Conservation (phyloP, 2,888 invertebrate genomes). For the Zonitis immaculata region DNA sequence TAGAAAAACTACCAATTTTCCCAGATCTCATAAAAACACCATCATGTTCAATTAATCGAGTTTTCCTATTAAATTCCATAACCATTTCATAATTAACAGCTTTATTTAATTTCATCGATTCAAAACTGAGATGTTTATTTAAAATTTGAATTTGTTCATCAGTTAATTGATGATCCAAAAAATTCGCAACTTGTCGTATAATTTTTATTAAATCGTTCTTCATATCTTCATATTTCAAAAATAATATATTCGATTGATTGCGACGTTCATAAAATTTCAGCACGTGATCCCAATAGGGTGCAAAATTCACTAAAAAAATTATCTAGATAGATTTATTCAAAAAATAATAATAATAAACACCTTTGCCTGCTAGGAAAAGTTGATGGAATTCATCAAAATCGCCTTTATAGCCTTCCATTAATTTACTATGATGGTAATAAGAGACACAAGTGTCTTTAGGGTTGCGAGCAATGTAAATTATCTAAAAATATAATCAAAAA, state of each 20-base stretch:
- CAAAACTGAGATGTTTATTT: conserved; percentile 36
- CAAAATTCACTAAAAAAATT: conserved; percentile 33
- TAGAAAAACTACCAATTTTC: conserved; percentile 44
- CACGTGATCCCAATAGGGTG: conserved; percentile 41
- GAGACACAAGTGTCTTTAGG: conserved; percentile 69
- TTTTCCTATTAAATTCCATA: conserved; percentile 40
- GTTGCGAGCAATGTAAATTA: conserved; percentile 68
- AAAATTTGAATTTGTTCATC: conserved; percentile 29
- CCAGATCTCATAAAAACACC: conserved; percentile 51
- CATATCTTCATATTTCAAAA: conserved; percentile 41
- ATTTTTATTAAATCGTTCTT: conserved; percentile 29
- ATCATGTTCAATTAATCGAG: conserved; percentile 38
- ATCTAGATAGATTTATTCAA: conserved; percentile 37
- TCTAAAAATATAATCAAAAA: no score
- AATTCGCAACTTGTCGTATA: conserved; percentile 31
- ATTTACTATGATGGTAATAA: conserved; percentile 62
- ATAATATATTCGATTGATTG: conserved; percentile 35
- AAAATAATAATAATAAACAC: conserved; percentile 37
- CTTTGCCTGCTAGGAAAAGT: conserved; percentile 56
- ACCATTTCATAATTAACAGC: conserved; percentile 53
- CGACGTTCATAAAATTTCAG: conserved; percentile 37
- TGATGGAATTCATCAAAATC: conserved; percentile 57
- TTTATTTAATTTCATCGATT: conserved; percentile 55
- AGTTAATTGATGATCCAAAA: conserved; percentile 31
- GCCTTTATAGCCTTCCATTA: conserved; percentile 54